Evolutionary conservation across 1,140 invertebrate genomes (phyloP), one percentile per base, ranked within the genome.

Genomic region (Drosophila athabasca): DNA sequence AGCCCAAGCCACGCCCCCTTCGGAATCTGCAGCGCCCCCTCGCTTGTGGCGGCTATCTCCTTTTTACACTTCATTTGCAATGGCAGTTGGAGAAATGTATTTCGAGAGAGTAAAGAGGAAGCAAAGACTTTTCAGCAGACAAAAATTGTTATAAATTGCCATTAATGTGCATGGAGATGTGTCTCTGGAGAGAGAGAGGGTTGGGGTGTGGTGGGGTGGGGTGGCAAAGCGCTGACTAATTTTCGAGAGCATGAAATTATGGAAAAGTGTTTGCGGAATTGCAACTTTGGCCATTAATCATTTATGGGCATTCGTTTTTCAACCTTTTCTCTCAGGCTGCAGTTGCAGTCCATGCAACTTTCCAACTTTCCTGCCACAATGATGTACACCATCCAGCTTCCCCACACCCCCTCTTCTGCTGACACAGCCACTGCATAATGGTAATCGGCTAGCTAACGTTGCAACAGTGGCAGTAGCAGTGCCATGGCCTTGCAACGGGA

Each of bases 21-120:
- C n/a, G 11, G 35, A 11, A 11, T 11, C 3, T 11, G 3, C 31
- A 35, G 24, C 9, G 3, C 11, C 50, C 17, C 31, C 9, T n/a
- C 22, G 41, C 4, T 2, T 50, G 39, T 39, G 35, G 24, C 24
- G 49, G 46, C 68, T 84, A 84, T 84, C 81, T 77, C 13, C 35
- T 70, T 84, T 81, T 84, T 81, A 84, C 81, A 84, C 77, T 84
- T 84, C 81, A 84, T 84, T 84, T 84, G 81, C 81, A 84, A 35
- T 68, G 72, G 44, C 75, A 82, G 49, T 68, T 77, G 55, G 31
- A 13, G 41, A 49, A 62, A 49, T 68, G 44, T 55, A 75, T 9
- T 9, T 64, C 51, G 22, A 50, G 62, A 62, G 74, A 29, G 26
- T 19, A 29, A 6, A 6, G 26, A 6, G 29, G 0, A 8, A 31